These are phyloP conservation scores for Anadara kagoshimensis DNA, from an alignment of 1,140 invertebrate species.

Conservation along the genomic window DNA sequence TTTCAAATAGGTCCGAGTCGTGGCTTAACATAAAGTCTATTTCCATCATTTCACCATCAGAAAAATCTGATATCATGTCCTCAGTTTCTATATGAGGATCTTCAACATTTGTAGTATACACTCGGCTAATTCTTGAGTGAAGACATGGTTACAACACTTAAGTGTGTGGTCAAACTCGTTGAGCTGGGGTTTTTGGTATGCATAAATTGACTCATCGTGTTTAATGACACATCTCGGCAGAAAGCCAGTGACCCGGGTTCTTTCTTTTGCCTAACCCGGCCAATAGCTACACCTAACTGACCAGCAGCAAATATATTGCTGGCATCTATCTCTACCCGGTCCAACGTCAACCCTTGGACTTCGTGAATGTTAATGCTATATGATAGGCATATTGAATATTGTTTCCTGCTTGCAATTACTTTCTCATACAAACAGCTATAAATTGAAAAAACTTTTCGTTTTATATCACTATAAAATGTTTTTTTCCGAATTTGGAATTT, in stretches of 20 bases:
- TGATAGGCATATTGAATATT: conserved; percentile 27
- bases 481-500: too few species aligned
- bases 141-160: too few species aligned
- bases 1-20: not conserved
- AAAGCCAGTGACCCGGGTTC: conserved; percentile 22
- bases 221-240: conserved; percentile 1
- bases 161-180: too few species aligned
- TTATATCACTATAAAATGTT: too few species aligned
- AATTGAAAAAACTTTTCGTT: conserved; percentile 3
- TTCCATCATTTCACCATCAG: not conserved
- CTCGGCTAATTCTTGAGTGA: too few species aligned
- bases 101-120: too few species aligned
- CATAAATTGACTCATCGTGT: conserved; percentile 2
- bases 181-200: too few species aligned
- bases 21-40: not conserved
- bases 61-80: not conserved
- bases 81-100: too few species aligned
- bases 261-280: conserved; percentile 13
- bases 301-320: conserved; percentile 22
- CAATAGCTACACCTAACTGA: conserved; percentile 37
- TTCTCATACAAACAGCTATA: conserved; percentile 13
- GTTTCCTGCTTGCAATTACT: conserved; percentile 9
- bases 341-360: conserved; percentile 27
- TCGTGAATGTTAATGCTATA: conserved; percentile 42
- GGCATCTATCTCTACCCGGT: conserved; percentile 30